These are phyloP conservation scores for Dromius quadrimaculatus DNA, from an alignment of 2,888 invertebrate species.

Conservation along the genomic window DNA sequence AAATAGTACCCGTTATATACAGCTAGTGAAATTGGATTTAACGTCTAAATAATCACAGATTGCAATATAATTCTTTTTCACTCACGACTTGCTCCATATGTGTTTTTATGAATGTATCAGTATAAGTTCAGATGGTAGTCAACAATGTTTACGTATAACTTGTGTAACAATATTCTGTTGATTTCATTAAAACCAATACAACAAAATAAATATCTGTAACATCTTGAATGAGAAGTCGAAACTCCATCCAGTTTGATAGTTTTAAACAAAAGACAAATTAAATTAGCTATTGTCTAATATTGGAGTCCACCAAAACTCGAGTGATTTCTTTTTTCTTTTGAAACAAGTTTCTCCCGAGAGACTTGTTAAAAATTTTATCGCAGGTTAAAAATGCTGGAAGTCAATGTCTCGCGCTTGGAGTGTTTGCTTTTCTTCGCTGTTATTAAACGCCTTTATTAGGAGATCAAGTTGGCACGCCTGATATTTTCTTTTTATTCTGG, in stretches of 20 bases:
- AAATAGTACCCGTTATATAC: too few species aligned
- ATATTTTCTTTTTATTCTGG: constrained; percentile 39
- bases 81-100: too few species aligned
- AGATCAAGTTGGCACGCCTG: constrained; percentile 40
- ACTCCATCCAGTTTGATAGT: constrained; percentile 31
- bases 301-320: constrained; percentile 17
- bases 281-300: constrained; percentile 46
- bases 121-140: too few species aligned
- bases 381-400: constrained; percentile 11
- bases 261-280: constrained; percentile 35
- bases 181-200: too few species aligned
- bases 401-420: constrained; percentile 8
- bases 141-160: too few species aligned
- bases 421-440: constrained; percentile 27
- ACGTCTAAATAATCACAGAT: too few species aligned
- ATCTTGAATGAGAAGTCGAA: too few species aligned
- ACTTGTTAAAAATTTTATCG: constrained; percentile 44
- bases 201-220: too few species aligned
- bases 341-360: constrained; percentile 32
- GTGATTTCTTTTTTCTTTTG: constrained; percentile 23
- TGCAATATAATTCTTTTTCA: too few species aligned
- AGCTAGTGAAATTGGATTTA: too few species aligned
- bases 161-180: too few species aligned
- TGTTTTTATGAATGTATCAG: too few species aligned
- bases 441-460: constrained; percentile 51